Percentiles rank a stretch among this genome's conserved stretches.
Evolutionary conservation across 2,797 vertebrate species (phyloP).

Genomic region (Trematocara caparti): DNA sequence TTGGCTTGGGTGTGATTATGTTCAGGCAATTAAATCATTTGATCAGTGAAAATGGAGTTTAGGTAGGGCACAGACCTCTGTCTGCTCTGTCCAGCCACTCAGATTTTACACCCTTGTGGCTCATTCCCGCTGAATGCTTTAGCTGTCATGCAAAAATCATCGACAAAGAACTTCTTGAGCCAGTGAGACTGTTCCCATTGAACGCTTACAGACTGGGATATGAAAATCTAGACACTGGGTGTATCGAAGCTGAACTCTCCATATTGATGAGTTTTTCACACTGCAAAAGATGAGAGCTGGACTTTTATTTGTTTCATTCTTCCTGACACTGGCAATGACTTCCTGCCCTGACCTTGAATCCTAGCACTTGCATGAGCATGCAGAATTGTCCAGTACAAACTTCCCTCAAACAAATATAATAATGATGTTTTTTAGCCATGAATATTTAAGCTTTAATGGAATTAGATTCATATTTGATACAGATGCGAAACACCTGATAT

Average conservation of each 20-base stretch:
- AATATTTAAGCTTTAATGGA: not conserved
- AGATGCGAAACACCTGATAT: not conserved
- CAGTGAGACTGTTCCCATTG: not conserved
- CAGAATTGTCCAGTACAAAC: not conserved
- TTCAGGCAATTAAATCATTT: not conserved
- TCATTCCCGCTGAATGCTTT: not conserved
- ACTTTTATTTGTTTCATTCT: not conserved
- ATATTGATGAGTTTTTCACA: not conserved
- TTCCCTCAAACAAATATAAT: not conserved
- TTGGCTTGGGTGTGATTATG: not conserved
- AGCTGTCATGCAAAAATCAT: not conserved
- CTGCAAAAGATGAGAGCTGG: not conserved
- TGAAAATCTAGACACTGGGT: not conserved
- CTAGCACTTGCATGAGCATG: not conserved
- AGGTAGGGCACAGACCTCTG: not conserved
- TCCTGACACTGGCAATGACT: not conserved
- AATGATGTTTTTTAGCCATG: not conserved
- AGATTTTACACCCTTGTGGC: not conserved
- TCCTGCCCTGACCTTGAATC: not conserved
- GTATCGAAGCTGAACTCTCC: not conserved
- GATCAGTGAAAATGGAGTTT: not conserved
- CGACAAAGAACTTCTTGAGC: not conserved
- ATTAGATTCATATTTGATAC: not conserved
- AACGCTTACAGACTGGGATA: not conserved
- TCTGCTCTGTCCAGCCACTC: not conserved